Conservation (phyloP, 2,113 vertebrate genomes). For the Eolophus roseicapilla region DNA sequence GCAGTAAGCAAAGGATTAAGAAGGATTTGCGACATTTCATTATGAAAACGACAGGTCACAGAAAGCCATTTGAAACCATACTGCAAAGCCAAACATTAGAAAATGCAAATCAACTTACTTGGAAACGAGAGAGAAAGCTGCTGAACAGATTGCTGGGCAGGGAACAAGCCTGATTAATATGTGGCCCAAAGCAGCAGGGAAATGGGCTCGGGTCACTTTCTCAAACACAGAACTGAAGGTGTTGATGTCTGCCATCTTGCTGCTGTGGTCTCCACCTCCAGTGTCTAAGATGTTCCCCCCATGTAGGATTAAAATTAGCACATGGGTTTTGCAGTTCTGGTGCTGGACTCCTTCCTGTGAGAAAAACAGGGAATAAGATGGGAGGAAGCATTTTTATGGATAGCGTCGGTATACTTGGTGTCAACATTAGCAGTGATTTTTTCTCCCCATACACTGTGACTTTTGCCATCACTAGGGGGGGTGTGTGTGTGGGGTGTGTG, state of each 20-base stretch:
- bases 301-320: constrained; percentile 91
- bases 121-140: constrained; percentile 94
- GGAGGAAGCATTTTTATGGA: background rate
- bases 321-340: constrained; percentile 87
- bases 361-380: background rate
- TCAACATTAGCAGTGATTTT: background rate
- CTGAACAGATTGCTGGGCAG: constrained; percentile 92
- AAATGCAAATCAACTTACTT: constrained; percentile 80
- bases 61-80: background rate
- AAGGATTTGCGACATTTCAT: background rate
- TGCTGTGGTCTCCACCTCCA: constrained; percentile 82
- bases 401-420: background rate
- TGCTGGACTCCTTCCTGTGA: constrained; percentile 72
- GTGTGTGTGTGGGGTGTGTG: rapidly evolving
- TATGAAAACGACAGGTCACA: background rate
- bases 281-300: constrained; percentile 93
- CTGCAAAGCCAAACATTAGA: background rate
- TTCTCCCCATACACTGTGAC: background rate
- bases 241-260: constrained; percentile 86
- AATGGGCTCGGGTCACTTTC: constrained; percentile 89
- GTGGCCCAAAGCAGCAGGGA: constrained; percentile 87
- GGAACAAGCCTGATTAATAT: constrained; percentile 89
- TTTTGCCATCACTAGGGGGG: background rate
- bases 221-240: constrained; percentile 90
- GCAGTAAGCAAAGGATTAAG: background rate